Percentiles rank a stretch among this genome's conserved stretches.
Evolutionary conservation across 2,888 invertebrate species (phyloP).

Genomic region (Drosophila pseudotalamancana): DNA sequence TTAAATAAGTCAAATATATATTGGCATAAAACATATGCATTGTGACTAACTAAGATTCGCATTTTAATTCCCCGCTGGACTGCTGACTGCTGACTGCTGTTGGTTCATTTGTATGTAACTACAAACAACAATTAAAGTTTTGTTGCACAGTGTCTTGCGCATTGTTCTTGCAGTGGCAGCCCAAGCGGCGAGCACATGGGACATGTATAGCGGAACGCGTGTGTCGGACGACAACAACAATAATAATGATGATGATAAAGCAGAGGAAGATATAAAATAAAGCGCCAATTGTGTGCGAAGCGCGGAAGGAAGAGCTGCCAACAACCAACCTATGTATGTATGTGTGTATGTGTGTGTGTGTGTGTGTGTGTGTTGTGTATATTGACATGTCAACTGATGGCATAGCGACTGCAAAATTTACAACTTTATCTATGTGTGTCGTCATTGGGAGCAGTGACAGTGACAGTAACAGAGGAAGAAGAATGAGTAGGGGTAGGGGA

Average conservation of each 20-base stretch:
- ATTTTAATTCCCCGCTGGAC: too few species aligned
- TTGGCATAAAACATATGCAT: too few species aligned
- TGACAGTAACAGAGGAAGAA: not conserved
- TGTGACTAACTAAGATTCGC: too few species aligned
- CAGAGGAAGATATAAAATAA: constrained; percentile 71
- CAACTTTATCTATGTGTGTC: constrained; percentile 79
- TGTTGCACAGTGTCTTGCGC: constrained; percentile 31
- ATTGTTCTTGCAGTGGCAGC: constrained; percentile 9
- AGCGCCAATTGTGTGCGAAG: constrained; percentile 66
- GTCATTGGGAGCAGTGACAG: constrained; percentile 27
- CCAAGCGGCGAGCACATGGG: constrained; percentile 22
- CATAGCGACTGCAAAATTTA: constrained; percentile 64
- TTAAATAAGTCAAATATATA: too few species aligned
- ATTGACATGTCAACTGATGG: constrained; percentile 71
- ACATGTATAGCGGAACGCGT: constrained; percentile 17
- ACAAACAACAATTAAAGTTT: not conserved
- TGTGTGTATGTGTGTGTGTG: not conserved
- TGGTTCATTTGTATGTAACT: not conserved
- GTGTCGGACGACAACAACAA: constrained; percentile 26
- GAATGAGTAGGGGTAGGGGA: not conserved
- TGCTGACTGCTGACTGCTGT: not conserved
- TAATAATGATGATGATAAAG: constrained; percentile 48
- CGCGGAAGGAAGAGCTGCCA: constrained; percentile 50
- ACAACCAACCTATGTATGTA: constrained; percentile 8
- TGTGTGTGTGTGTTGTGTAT: constrained; percentile 31